Evolutionary conservation across 2,888 invertebrate species (phyloP).

Genomic region (Leptopilina drosophilae): DNA sequence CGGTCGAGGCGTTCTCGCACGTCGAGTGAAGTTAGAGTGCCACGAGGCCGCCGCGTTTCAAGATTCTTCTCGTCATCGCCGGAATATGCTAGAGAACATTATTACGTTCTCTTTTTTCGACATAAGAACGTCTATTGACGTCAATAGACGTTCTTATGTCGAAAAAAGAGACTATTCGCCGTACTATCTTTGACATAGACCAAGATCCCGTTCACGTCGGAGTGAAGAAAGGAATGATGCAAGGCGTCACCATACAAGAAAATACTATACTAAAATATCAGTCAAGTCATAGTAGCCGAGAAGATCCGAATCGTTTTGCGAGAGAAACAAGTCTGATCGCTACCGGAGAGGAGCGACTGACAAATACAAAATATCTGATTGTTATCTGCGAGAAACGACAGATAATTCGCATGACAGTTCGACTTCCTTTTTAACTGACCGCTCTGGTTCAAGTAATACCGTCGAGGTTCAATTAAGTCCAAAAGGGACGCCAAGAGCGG

Average conservation of each 20-base stretch:
- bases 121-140: too few species aligned
- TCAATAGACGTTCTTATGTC: too few species aligned
- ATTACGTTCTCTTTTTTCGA: too few species aligned
- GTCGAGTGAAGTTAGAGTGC: neutral
- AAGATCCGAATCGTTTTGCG: neutral
- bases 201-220: neutral
- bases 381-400: neutral
- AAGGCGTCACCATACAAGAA: neutral
- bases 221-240: neutral
- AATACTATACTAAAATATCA: neutral
- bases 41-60: neutral
- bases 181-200: neutral
- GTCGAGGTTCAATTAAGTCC: neutral
- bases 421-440: neutral
- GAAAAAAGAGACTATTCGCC: too few species aligned
- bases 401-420: neutral
- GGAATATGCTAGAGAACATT: too few species aligned
- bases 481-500: neutral
- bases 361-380: too few species aligned
- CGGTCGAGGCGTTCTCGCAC: neutral
- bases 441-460: neutral
- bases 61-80: neutral
- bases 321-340: neutral
- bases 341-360: too few species aligned
- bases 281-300: neutral